Percentiles rank a stretch among this genome's conserved stretches.
phyloP scores from a whole-genome alignment of 2,113 vertebrate genomes.

The Chaetura pelagica region DNA sequence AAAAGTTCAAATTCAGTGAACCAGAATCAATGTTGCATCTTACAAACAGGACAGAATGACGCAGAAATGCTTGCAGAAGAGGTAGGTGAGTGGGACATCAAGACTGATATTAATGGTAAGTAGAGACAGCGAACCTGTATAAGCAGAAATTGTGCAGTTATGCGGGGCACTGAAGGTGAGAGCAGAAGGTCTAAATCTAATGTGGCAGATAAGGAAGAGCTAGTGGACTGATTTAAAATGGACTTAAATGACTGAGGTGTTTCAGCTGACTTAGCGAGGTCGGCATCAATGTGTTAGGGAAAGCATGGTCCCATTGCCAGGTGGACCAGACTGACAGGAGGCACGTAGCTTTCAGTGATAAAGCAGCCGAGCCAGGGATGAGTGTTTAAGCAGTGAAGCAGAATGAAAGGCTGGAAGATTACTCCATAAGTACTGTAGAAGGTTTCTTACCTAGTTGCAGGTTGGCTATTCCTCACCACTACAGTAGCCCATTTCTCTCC shows the following conservation, averaged over 20 bases:
- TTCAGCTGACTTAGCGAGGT: not conserved
- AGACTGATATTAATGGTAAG: not conserved
- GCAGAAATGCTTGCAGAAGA: not conserved
- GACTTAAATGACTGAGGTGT: not conserved
- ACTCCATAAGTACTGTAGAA: not conserved
- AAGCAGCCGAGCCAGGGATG: not conserved
- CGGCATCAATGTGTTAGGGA: not conserved
- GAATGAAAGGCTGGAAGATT: conserved; percentile 5
- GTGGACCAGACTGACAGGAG: not conserved
- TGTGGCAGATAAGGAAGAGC: not conserved
- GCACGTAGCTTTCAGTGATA: not conserved
- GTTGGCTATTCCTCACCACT: not conserved
- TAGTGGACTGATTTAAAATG: not conserved
- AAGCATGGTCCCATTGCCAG: not conserved
- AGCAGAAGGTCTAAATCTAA: conserved; percentile 1
- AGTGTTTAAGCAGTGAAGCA: not conserved
- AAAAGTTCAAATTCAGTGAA: conserved; percentile 36
- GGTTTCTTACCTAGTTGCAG: not conserved
- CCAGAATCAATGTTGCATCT: not conserved
- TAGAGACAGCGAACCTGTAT: not conserved
- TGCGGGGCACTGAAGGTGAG: not conserved
- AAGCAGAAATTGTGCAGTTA: not conserved
- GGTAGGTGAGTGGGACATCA: not conserved
- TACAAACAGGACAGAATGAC: not conserved
- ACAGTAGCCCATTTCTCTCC: not conserved